Evolutionary conservation across 2,888 invertebrate species (phyloP).

Genomic region (Tipula helvola): DNA sequence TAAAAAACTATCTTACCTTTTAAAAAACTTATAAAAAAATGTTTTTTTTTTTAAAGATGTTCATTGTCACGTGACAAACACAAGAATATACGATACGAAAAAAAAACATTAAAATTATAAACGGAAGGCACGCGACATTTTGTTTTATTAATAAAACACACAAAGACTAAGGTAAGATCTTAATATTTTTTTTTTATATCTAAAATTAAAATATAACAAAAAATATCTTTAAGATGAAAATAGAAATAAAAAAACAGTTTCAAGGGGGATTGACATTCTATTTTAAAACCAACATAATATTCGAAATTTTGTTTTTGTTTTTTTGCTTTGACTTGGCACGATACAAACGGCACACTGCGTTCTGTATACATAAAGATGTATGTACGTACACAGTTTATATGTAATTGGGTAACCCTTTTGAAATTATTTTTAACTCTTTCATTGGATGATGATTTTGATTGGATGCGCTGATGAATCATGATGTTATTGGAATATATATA

Average conservation of each 20-base stretch:
- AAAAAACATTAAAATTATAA: background rate
- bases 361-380: background rate
- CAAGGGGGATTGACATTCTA: conserved; percentile 4
- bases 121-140: conserved; percentile 4
- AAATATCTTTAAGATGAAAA: background rate
- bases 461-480: background rate
- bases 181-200: background rate
- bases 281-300: background rate
- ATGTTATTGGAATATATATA: background rate
- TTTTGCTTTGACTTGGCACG: background rate
- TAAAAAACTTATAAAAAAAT: background rate
- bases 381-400: background rate
- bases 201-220: background rate
- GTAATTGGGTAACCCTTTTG: background rate
- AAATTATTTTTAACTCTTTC: background rate
- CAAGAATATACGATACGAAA: background rate
- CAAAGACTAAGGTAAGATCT: background rate
- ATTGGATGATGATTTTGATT: background rate
- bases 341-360: background rate
- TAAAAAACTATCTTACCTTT: conserved; percentile 4
- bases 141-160: background rate
- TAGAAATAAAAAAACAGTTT: background rate
- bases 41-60: background rate
- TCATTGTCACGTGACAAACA: conserved; percentile 4
- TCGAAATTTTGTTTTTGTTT: background rate